phyloP scores from a whole-genome alignment of 2,113 vertebrate species.

The Passer domesticus region DNA sequence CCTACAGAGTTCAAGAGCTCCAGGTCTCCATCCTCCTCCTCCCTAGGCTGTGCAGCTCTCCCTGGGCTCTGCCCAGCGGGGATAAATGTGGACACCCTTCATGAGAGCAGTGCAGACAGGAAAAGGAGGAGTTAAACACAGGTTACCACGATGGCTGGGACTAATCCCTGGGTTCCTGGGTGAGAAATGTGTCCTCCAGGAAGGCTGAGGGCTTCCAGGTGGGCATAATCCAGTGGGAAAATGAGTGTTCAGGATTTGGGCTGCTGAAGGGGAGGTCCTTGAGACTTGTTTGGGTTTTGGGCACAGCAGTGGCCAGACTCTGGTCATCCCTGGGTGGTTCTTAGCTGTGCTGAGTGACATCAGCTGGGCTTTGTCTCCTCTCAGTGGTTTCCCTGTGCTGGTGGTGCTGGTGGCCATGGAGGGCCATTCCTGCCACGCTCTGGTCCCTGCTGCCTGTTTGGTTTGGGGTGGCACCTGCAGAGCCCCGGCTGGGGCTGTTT shows the following conservation, averaged over 20 bases:
- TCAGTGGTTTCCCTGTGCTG: neutral
- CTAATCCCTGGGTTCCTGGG: neutral
- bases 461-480: neutral
- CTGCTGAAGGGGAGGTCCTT: neutral
- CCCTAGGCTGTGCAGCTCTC: neutral
- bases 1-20: neutral
- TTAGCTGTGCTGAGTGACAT: neutral
- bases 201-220: neutral
- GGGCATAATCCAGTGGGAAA: neutral
- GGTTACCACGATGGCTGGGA: neutral
- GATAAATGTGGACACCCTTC: neutral
- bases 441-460: neutral
- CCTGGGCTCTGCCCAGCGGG: neutral
- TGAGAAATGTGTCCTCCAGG: neutral
- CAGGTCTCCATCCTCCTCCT: neutral
- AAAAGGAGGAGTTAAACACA: neutral
- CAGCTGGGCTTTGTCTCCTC: neutral
- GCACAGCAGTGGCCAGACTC: neutral
- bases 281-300: neutral
- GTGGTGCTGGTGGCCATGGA: neutral
- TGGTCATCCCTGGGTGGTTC: neutral
- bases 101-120: neutral
- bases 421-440: neutral
- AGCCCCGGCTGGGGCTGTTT: neutral
- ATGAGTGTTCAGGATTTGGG: neutral